Percentiles rank a stretch among this genome's conserved stretches.
phyloP scores from a whole-genome alignment of 1,140 invertebrate species.

The Lordiphosa clarofinis region DNA sequence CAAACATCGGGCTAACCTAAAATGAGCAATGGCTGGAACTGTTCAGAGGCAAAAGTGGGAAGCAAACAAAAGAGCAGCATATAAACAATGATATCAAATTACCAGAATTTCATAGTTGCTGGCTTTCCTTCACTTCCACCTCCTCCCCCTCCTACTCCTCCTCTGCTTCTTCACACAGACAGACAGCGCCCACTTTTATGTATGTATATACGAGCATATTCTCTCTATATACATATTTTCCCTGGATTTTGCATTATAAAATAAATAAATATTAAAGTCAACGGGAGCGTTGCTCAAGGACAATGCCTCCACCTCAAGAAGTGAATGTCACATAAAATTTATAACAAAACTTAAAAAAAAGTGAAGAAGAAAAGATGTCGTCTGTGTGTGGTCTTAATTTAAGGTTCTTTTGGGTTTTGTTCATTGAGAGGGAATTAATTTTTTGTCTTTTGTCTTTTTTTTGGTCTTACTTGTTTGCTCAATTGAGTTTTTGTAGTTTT shows the following conservation, averaged over 20 bases:
- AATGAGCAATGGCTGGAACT: conserved; percentile 40
- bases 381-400: conserved; percentile 41
- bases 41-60: conserved; percentile 54
- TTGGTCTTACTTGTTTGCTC: conserved; percentile 63
- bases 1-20: conserved; percentile 37
- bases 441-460: conserved; percentile 32
- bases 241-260: conserved; percentile 8
- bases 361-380: conserved; percentile 20
- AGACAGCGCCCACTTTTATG: conserved; percentile 29
- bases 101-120: conserved; percentile 63
- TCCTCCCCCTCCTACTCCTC: conserved; percentile 1
- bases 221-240: conserved; percentile 15
- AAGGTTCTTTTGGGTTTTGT: conserved; percentile 47
- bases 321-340: conserved; percentile 65
- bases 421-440: conserved; percentile 67
- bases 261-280: conserved; percentile 25
- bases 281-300: conserved; percentile 54
- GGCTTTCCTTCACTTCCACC: conserved; percentile 15
- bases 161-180: conserved; percentile 31
- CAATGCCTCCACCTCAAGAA: conserved; percentile 38
- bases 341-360: conserved; percentile 47
- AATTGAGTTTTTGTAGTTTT: conserved; percentile 60
- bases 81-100: conserved; percentile 76
- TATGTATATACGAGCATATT: conserved; percentile 9
- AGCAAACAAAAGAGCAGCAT: conserved; percentile 61